Base-by-base conservation (phyloP, 2,797 vertebrate genomes). In the Leptoclinus maculatus region DNA sequence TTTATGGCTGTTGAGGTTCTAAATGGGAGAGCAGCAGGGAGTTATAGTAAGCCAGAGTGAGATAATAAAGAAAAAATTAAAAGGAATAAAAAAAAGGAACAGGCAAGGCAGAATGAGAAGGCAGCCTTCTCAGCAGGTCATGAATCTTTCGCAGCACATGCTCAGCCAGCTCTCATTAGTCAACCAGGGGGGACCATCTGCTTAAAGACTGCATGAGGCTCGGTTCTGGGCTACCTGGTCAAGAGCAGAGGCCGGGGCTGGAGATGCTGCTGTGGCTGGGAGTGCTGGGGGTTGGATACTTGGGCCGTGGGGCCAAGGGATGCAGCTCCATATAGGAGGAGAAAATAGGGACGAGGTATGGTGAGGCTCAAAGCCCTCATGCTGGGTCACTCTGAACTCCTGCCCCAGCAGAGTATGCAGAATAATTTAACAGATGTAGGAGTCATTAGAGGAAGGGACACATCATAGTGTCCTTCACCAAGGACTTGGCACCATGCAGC, bases 391-490 rank as follows among this genome's bases (percentile, higher is more conserved):
- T 65, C 49, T 80, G 74, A 83, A 65, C 85, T 69, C 51, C 16
- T 60, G 66, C 64, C 80, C 79, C 81, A 4, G 62, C 71, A 32
- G 78, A 88, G 79, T 64, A 58, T 64, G 65, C 56, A 34, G 83
- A 74, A 71, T 83, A 78, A 81, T 75, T 76, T 23, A 81, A 54
- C 84, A 88, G 87, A 79, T 86, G 89, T 70, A 83, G 75, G 75
- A 88, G 77, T 91, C 83, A 85, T 87, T 88, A 87, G 78, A 83
- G 56, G 83, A 85, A 36, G 74, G 74, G 77, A 81, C 83, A 63
- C 71, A 54, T 88, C 85, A 43, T 10, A n/a, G 66, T 83, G 87
- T 89, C 89, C 88, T 92, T 90, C 80, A 86, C 79, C 72, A 38
- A 80, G 82, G 68, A 83, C 80, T 71, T 72, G 76, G 74, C 83